These are phyloP conservation scores for Microctonus brassicae DNA, from an alignment of 2,888 invertebrate genomes.

Conservation along the genomic window DNA sequence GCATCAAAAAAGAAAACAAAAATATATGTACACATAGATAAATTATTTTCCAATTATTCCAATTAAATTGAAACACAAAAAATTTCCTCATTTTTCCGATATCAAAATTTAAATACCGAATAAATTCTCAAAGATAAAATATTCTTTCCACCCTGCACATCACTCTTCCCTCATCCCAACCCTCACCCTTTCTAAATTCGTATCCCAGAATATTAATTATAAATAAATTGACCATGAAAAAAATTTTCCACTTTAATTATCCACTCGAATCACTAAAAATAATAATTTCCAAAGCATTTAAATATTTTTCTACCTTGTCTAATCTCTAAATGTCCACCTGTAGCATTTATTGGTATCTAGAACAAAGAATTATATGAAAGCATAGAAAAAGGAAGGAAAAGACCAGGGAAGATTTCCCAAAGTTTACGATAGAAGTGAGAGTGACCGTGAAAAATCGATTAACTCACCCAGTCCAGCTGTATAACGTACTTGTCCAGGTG, in stretches of 20 bases:
- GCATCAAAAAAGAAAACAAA: constrained; percentile 44
- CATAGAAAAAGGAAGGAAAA: not conserved
- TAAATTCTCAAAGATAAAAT: no score
- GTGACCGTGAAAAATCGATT: constrained; percentile 41
- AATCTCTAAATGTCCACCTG: no score
- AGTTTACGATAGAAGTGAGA: constrained; percentile 11
- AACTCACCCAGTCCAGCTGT: constrained; percentile 25
- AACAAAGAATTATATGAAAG: no score
- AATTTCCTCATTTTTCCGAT: not conserved
- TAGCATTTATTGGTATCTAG: not conserved
- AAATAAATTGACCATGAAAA: no score
- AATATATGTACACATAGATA: constrained; percentile 13
- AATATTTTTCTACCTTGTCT: no score
- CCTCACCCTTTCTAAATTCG: no score
- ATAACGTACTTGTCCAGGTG: constrained; percentile 43
- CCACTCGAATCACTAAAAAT: no score
- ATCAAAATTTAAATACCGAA: constrained; percentile 1
- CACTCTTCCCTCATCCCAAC: no score
- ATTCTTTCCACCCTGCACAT: no score
- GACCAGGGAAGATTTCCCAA: constrained; percentile 6
- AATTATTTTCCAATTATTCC: not conserved
- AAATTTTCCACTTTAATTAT: no score
- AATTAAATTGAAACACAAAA: not conserved
- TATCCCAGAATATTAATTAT: no score
- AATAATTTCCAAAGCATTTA: no score